These are phyloP conservation scores for Ceraclea dissimilis DNA, from an alignment of 2,888 invertebrate genomes.

Conservation along the genomic window DNA sequence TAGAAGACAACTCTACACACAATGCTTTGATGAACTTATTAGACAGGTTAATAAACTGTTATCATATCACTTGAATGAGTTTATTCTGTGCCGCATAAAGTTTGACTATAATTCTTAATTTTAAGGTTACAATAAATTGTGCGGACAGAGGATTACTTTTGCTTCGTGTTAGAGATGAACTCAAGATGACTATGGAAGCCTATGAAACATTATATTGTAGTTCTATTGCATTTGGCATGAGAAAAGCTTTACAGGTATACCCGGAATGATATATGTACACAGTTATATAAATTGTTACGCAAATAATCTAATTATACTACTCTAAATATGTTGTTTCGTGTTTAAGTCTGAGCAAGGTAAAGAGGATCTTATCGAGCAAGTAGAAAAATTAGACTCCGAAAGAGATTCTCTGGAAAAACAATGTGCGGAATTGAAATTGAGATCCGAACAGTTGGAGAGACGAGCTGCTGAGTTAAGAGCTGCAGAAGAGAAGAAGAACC, in stretches of 20 bases:
- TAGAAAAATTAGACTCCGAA: constrained; percentile 60
- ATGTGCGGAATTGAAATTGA: constrained; percentile 49
- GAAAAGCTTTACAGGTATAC: constrained; percentile 85
- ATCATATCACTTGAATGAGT: background rate
- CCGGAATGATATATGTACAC: background rate
- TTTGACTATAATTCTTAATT: background rate
- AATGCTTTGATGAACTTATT: constrained; percentile 76
- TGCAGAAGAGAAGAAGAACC: constrained; percentile 87
- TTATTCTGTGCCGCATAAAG: no score
- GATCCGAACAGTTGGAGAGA: constrained; percentile 75
- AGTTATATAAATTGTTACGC: no score
- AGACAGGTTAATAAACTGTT: constrained; percentile 42
- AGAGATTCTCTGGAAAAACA: constrained; percentile 58
- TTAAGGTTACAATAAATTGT: constrained; percentile 92
- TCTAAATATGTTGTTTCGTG: no score
- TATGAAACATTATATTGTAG: constrained; percentile 96
- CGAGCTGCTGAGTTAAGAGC: constrained; percentile 74
- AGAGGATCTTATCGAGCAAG: constrained; percentile 68
- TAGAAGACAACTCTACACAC: constrained; percentile 86
- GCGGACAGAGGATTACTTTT: constrained; percentile 92
- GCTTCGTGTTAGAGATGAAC: constrained; percentile 88
- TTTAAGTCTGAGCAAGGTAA: constrained; percentile 79
- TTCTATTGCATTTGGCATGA: constrained; percentile 95
- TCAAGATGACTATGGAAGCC: constrained; percentile 92
- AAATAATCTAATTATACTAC: no score